Percentiles rank a stretch among this genome's conserved stretches.
phyloP scores from a whole-genome alignment of 2,113 vertebrate genomes.

The Vicugna pacos region DNA sequence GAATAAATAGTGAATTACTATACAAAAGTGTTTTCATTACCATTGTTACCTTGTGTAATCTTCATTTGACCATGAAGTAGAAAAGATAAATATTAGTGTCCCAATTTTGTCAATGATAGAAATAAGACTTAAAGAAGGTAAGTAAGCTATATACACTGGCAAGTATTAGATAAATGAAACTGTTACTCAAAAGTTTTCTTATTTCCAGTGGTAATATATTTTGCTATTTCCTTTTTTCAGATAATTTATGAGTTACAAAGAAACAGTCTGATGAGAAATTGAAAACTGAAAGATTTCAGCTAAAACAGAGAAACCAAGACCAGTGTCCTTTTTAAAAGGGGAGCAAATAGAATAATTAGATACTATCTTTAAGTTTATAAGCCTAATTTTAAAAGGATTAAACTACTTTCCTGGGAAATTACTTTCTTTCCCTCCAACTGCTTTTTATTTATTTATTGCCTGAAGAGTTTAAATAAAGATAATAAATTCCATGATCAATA shows the following conservation, averaged over 20 bases:
- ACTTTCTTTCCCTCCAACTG: slow-evolving; percentile 66
- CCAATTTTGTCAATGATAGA: neutral
- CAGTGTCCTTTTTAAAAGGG: neutral
- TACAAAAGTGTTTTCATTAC: slow-evolving; percentile 17
- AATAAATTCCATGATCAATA: slow-evolving; percentile 85
- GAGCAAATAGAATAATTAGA: slow-evolving; percentile 63
- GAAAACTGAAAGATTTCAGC: slow-evolving; percentile 24
- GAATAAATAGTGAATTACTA: slow-evolving; percentile 22
- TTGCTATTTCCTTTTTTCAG: slow-evolving; percentile 32
- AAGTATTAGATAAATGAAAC: slow-evolving; percentile 22
- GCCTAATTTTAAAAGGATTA: slow-evolving; percentile 72
- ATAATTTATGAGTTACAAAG: neutral
- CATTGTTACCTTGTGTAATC: neutral
- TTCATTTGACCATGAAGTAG: slow-evolving; percentile 3
- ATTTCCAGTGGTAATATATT: neutral
- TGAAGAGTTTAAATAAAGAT: slow-evolving; percentile 80
- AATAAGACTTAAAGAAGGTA: slow-evolving; percentile 4
- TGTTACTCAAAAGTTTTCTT: neutral
- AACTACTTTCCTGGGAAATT: slow-evolving; percentile 70
- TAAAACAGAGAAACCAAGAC: slow-evolving; percentile 46
- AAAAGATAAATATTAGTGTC: neutral
- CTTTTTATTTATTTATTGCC: slow-evolving; percentile 81
- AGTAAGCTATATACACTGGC: neutral
- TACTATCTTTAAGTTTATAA: slow-evolving; percentile 70
- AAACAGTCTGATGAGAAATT: neutral